phyloP scores from a whole-genome alignment of 2,797 vertebrate species.

The Gymnoscopelus braueri region DNA sequence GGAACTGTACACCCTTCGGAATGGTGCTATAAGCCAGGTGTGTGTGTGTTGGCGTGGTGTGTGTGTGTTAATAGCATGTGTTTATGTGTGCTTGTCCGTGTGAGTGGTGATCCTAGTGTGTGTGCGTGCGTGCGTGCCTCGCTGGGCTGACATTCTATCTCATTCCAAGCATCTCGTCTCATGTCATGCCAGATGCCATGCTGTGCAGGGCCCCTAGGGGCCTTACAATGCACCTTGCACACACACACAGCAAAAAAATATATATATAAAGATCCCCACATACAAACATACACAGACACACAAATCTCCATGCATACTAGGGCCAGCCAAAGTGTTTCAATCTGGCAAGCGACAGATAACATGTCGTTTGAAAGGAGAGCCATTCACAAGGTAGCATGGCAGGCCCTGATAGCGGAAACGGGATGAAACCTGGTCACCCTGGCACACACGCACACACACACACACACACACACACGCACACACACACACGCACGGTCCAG shows the following conservation, averaged over 20 bases:
- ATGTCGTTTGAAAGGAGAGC: slow-evolving; percentile 43
- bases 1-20: slow-evolving; percentile 15
- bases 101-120: too few species aligned
- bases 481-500: slow-evolving; percentile 39
- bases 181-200: slow-evolving; percentile 61
- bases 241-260: background rate
- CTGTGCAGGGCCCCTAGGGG: slow-evolving; percentile 44
- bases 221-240: slow-evolving; percentile 45
- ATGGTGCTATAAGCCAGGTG: slow-evolving; percentile 8
- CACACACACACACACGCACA: too few species aligned
- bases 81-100: too few species aligned
- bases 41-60: background rate
- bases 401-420: slow-evolving; percentile 57
- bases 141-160: slow-evolving; percentile 26
- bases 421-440: slow-evolving; percentile 50
- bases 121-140: too few species aligned
- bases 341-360: slow-evolving; percentile 72
- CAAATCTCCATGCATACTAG: background rate
- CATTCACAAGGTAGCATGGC: slow-evolving; percentile 54
- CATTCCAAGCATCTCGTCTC: slow-evolving; percentile 53
- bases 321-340: slow-evolving; percentile 58
- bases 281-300: slow-evolving; percentile 7
- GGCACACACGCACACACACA: slow-evolving; percentile 9
- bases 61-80: too few species aligned
- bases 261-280: background rate